Conservation (phyloP, 2,888 invertebrate genomes). For the Abrostola triplasia region DNA sequence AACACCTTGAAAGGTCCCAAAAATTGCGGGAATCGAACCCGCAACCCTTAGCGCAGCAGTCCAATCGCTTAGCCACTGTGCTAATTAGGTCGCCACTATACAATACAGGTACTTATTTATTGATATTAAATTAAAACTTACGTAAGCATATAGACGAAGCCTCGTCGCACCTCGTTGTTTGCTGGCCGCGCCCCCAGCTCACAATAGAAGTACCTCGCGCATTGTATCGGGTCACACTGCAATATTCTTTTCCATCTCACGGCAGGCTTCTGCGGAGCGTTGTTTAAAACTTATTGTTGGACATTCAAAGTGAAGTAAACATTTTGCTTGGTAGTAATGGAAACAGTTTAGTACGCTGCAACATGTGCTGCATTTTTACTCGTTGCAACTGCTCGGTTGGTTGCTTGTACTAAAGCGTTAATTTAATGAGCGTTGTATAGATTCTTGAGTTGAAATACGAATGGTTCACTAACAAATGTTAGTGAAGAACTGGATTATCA, state of each 20-base stretch:
- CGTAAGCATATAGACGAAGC: slow-evolving; percentile 79
- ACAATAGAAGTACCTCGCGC: slow-evolving; percentile 80
- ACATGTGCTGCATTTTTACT: neutral
- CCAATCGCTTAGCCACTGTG: no score
- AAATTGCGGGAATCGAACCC: no score
- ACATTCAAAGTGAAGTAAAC: slow-evolving; percentile 41
- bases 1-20: no score
- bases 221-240: slow-evolving; percentile 77
- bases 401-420: slow-evolving; percentile 20
- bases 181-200: slow-evolving; percentile 71
- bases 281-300: slow-evolving; percentile 48
- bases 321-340: slow-evolving; percentile 28
- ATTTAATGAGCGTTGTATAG: slow-evolving; percentile 19
- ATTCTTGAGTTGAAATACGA: no score
- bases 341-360: slow-evolving; percentile 32
- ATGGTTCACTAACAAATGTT: no score
- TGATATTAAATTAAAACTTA: slow-evolving; percentile 61
- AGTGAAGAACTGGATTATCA: no score
- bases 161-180: slow-evolving; percentile 67
- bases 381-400: slow-evolving; percentile 17
- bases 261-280: slow-evolving; percentile 68
- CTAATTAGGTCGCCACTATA: no score
- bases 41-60: no score
- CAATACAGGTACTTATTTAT: neutral
- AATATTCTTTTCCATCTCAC: slow-evolving; percentile 83